These are phyloP conservation scores for Drosophila vallismaia DNA, from an alignment of 2,888 invertebrate genomes.

Conservation along the genomic window DNA sequence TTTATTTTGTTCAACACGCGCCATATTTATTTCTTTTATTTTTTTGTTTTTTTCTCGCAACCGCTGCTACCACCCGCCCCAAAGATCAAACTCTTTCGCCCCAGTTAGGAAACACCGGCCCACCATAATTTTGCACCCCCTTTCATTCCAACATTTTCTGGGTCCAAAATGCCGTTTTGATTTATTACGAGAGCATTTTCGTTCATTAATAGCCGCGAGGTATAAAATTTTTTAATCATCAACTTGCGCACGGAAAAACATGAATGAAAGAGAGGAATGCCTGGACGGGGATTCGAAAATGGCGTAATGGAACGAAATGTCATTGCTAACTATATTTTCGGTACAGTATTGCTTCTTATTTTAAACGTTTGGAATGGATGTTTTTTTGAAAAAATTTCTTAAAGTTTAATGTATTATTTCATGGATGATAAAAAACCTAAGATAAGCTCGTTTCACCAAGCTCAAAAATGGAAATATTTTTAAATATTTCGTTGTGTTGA, in stretches of 20 bases:
- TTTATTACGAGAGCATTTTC: conserved; percentile 79
- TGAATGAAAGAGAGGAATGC: conserved; percentile 15
- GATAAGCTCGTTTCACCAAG: no score
- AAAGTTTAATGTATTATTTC: no score
- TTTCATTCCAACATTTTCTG: conserved; percentile 11
- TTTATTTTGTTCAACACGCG: conserved; percentile 72
- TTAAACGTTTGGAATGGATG: neutral
- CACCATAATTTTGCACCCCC: conserved; percentile 18
- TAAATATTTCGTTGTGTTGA: neutral
- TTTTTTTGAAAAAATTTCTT: no score
- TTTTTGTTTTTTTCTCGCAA: conserved; percentile 71
- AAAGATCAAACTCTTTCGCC: conserved; percentile 43
- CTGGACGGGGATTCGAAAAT: neutral
- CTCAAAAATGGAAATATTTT: no score
- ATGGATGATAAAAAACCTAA: no score
- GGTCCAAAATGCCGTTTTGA: conserved; percentile 62
- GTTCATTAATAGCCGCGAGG: conserved; percentile 79
- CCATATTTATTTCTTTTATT: conserved; percentile 78
- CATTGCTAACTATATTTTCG: conserved; percentile 52
- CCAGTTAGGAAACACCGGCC: conserved; percentile 21
- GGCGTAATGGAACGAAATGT: conserved; percentile 14
- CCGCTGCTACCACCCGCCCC: conserved; percentile 33
- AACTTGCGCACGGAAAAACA: conserved; percentile 27
- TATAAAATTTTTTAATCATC: conserved; percentile 79
- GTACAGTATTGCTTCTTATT: conserved; percentile 55